Percentiles rank a stretch among this genome's conserved stretches.
phyloP scores from a whole-genome alignment of 1,140 invertebrate species.

The Gonioctena quinquepunctata region DNA sequence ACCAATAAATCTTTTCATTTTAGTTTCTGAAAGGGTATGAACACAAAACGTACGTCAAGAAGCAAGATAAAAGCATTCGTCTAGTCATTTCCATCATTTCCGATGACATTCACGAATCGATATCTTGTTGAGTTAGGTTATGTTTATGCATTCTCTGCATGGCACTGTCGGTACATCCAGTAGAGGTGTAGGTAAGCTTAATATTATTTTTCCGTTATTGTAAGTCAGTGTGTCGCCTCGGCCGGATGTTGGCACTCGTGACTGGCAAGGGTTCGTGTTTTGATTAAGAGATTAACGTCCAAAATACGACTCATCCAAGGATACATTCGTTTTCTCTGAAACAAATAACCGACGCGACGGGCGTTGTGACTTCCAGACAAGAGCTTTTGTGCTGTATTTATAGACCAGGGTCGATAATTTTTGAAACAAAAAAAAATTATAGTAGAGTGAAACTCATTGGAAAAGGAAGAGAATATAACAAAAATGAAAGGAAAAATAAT shows the following conservation, averaged over 20 bases:
- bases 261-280: conserved; percentile 40
- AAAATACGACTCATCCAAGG: conserved; percentile 5
- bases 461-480: too few relatives aligned
- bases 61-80: too few relatives aligned
- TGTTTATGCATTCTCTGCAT: conserved; percentile 31
- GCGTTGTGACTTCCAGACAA: too few relatives aligned
- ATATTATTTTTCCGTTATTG: conserved; percentile 42
- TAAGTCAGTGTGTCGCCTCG: conserved; percentile 46
- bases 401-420: too few relatives aligned
- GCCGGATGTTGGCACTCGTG: conserved; percentile 44
- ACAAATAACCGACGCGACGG: too few relatives aligned
- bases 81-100: background rate
- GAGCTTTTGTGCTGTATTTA: too few relatives aligned
- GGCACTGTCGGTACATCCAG: conserved; percentile 21
- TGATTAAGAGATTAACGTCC: conserved; percentile 29
- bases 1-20: too few relatives aligned
- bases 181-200: conserved; percentile 20
- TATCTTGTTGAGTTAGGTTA: conserved; percentile 31
- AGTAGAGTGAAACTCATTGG: too few relatives aligned
- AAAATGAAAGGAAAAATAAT: too few relatives aligned
- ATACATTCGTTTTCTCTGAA: background rate
- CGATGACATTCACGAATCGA: background rate
- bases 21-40: too few relatives aligned
- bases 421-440: too few relatives aligned
- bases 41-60: too few relatives aligned